phyloP scores from a whole-genome alignment of 2,113 vertebrate species.

The Xiphias gladius region DNA sequence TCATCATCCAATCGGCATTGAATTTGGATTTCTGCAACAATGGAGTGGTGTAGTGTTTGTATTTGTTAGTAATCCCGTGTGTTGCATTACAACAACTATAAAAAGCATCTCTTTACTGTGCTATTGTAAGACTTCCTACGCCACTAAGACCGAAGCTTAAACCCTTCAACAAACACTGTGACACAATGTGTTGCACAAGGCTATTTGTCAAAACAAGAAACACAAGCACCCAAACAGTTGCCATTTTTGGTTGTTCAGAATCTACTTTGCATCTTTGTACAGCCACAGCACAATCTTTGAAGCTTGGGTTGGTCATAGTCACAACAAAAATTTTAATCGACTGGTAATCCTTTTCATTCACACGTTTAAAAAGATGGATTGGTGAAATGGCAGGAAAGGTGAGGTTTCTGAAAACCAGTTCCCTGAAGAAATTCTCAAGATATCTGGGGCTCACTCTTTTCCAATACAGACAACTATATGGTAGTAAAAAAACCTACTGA shows the following conservation, averaged over 20 bases:
- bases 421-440: neutral
- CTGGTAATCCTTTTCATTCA: neutral
- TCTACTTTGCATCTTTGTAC: neutral
- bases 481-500: too few species aligned
- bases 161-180: neutral
- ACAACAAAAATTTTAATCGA: neutral
- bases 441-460: neutral
- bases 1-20: conserved; percentile 28
- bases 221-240: neutral
- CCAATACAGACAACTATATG: neutral
- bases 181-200: neutral
- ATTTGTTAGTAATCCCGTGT: neutral
- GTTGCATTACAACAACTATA: neutral
- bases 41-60: conserved; percentile 34
- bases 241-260: neutral
- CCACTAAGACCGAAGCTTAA: neutral
- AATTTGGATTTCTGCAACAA: conserved; percentile 34
- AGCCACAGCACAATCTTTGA: neutral
- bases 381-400: neutral
- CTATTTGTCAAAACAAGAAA: neutral
- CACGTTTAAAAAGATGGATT: neutral
- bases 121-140: neutral
- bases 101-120: conserved; percentile 1
- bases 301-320: neutral
- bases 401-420: neutral